Evolutionary conservation across 2,888 invertebrate genomes (phyloP).

Genomic region (Caenorhabditis uteleia): DNA sequence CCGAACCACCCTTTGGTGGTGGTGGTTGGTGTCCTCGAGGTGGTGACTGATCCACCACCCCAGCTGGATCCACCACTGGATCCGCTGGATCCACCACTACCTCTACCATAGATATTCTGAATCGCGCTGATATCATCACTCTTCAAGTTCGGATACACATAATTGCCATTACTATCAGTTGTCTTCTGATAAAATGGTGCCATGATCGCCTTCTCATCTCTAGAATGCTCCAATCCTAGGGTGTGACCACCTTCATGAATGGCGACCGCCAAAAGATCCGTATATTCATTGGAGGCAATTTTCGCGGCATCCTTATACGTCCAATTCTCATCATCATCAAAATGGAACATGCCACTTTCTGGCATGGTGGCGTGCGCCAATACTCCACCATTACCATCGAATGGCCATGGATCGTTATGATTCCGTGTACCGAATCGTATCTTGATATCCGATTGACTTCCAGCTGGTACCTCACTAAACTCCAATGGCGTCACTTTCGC

Average conservation of each 20-base stretch:
- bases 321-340: conserved; percentile 69
- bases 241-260: conserved; percentile 67
- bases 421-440: conserved; percentile 61
- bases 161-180: conserved; percentile 58
- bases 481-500: conserved; percentile 55
- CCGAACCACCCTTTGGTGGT: conserved; percentile 45
- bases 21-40: conserved; percentile 24
- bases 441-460: conserved; percentile 55
- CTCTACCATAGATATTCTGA: conserved; percentile 64
- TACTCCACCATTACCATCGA: conserved; percentile 67
- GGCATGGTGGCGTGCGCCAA: conserved; percentile 69
- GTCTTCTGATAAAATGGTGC: conserved; percentile 68
- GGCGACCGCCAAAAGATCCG: conserved; percentile 65
- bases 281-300: conserved; percentile 54
- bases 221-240: conserved; percentile 51
- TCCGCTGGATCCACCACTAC: conserved; percentile 24
- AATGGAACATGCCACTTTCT: conserved; percentile 66
- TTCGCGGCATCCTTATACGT: conserved; percentile 62
- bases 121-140: conserved; percentile 62
- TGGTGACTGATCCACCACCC: conserved; percentile 9
- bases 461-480: conserved; percentile 59
- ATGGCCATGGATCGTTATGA: conserved; percentile 68
- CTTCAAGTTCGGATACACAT: conserved; percentile 61
- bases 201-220: conserved; percentile 66
- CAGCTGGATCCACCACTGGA: conserved; percentile 12